A percentile compares a stretch with the other conserved stretches of the same genome.
Evolutionary conservation across 2,797 vertebrate species (phyloP).

Genomic region (Hippopotamyrus pictus): DNA sequence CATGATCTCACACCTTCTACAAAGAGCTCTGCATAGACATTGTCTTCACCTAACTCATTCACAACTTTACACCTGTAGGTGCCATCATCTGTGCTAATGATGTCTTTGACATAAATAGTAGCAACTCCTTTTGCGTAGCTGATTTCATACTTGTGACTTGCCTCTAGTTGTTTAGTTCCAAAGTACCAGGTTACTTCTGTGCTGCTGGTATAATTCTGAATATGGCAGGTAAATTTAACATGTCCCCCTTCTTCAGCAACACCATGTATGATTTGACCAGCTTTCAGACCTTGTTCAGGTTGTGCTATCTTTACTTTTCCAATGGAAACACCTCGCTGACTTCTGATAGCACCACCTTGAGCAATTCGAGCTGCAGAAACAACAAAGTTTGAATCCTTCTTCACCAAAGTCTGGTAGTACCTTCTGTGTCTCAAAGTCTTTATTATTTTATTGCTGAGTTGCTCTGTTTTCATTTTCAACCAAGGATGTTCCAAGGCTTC

Average conservation of each 20-base stretch:
- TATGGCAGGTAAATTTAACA: slow-evolving; percentile 80
- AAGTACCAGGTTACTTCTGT: slow-evolving; percentile 93
- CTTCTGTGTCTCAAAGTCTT: slow-evolving; percentile 90
- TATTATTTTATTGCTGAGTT: slow-evolving; percentile 81
- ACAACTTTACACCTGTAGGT: slow-evolving; percentile 90
- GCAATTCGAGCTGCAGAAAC: slow-evolving; percentile 86
- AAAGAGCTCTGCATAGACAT: slow-evolving; percentile 89
- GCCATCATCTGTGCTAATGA: slow-evolving; percentile 85
- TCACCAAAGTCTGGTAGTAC: slow-evolving; percentile 87
- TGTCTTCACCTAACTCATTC: slow-evolving; percentile 89
- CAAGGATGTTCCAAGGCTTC: slow-evolving; percentile 90
- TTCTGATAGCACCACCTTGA: slow-evolving; percentile 84
- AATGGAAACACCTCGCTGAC: slow-evolving; percentile 80
- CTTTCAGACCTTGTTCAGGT: slow-evolving; percentile 77
- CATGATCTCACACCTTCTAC: slow-evolving; percentile 86
- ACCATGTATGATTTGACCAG: slow-evolving; percentile 84
- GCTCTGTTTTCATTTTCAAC: slow-evolving; percentile 88
- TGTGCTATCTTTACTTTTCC: slow-evolving; percentile 91
- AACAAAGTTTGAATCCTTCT: slow-evolving; percentile 82
- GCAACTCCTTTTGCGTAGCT: slow-evolving; percentile 83
- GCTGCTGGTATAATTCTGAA: slow-evolving; percentile 82
- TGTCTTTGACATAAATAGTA: slow-evolving; percentile 91
- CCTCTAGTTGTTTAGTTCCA: slow-evolving; percentile 82
- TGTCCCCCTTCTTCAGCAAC: slow-evolving; percentile 85
- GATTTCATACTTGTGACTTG: slow-evolving; percentile 89